Evolutionary conservation across 2,888 invertebrate genomes (phyloP).

Genomic region (Nemotelus nigrinus): DNA sequence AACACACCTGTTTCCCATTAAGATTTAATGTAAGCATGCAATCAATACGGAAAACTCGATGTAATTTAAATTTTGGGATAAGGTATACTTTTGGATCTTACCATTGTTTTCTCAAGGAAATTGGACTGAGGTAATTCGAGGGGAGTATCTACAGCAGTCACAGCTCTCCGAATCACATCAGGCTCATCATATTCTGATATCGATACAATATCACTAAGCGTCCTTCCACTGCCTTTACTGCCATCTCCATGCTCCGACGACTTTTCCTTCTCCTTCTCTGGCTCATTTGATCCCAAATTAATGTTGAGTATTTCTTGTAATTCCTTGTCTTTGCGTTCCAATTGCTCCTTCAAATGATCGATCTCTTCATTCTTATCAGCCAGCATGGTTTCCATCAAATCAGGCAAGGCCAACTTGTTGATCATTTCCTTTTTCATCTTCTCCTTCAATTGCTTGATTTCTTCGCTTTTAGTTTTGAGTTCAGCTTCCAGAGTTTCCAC

Average conservation of each 20-base stretch:
- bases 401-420: conserved; percentile 67
- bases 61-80: no score
- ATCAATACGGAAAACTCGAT: not conserved
- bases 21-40: conserved; percentile 1
- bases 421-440: conserved; percentile 66
- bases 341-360: conserved; percentile 69
- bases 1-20: not conserved
- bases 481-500: conserved; percentile 68
- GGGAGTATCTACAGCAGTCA: conserved; percentile 56
- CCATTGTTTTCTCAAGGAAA: conserved; percentile 60
- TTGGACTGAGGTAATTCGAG: conserved; percentile 52
- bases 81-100: conserved; percentile 49
- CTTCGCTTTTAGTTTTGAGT: conserved; percentile 62
- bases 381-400: conserved; percentile 71
- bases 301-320: conserved; percentile 68
- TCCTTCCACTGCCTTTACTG: conserved; percentile 73
- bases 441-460: conserved; percentile 64
- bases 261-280: conserved; percentile 52
- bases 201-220: conserved; percentile 77
- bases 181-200: conserved; percentile 78
- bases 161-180: conserved; percentile 70
- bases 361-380: conserved; percentile 78
- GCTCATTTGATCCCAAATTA: conserved; percentile 67
- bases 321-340: conserved; percentile 64
- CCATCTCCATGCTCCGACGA: conserved; percentile 66